Conservation (phyloP, 2,797 vertebrate genomes). For the Tragelaphus oryx region DNA sequence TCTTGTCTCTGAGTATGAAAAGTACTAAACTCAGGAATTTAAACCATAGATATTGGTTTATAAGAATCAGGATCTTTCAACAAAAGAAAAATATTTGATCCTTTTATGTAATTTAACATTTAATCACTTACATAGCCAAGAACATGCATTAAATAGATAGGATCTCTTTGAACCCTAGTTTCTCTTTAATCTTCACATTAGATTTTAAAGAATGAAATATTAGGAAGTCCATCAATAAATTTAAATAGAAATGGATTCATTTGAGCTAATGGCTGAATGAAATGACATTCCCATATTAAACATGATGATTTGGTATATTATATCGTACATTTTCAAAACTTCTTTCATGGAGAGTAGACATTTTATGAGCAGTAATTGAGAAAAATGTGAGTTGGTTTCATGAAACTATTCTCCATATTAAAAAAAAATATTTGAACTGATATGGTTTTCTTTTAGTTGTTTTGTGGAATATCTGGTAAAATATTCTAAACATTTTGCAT, state of each 20-base stretch:
- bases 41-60: conserved; percentile 49
- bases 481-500: conserved; percentile 32
- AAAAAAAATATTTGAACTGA: conserved; percentile 26
- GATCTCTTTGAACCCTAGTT: conserved; percentile 78
- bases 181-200: conserved; percentile 86
- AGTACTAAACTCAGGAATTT: neutral
- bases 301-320: conserved; percentile 83
- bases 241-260: conserved; percentile 84
- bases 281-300: conserved; percentile 83
- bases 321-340: conserved; percentile 75
- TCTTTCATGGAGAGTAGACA: conserved; percentile 76
- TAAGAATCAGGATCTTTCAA: conserved; percentile 54
- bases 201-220: conserved; percentile 86
- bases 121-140: conserved; percentile 78
- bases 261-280: conserved; percentile 83
- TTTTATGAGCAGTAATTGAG: conserved; percentile 82
- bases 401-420: conserved; percentile 74
- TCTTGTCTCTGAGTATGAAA: conserved; percentile 13
- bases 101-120: conserved; percentile 68
- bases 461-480: neutral
- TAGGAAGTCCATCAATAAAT: conserved; percentile 84
- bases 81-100: conserved; percentile 69
- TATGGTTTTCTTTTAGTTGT: conserved; percentile 38
- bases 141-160: conserved; percentile 74
- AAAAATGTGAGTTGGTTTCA: conserved; percentile 76